These are phyloP conservation scores for Amazona guildingii DNA, from an alignment of 2,113 vertebrate species.

Conservation along the genomic window DNA sequence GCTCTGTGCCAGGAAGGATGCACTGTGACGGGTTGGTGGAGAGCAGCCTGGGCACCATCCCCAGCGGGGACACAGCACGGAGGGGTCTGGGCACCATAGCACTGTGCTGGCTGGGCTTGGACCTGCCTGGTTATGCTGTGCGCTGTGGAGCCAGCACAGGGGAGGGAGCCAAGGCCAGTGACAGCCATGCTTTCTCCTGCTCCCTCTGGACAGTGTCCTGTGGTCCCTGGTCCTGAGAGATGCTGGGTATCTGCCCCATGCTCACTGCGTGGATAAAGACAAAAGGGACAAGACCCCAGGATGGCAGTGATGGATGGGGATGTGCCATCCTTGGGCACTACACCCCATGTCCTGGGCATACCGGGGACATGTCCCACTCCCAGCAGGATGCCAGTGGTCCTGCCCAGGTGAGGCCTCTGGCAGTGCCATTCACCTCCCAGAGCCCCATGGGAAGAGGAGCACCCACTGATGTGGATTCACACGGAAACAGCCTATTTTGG, in stretches of 20 bases:
- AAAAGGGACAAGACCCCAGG: fast-evolving
- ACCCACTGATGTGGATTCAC: neutral
- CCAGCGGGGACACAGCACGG: fast-evolving
- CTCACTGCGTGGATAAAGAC: fast-evolving
- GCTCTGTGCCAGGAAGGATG: fast-evolving
- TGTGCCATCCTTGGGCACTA: neutral
- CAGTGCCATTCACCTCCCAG: neutral
- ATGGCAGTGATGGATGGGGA: fast-evolving
- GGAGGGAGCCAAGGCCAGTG: fast-evolving
- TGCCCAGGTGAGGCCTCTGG: neutral
- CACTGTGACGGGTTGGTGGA: fast-evolving
- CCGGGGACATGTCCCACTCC: fast-evolving
- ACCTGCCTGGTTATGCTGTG: fast-evolving
- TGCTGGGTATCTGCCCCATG: neutral
- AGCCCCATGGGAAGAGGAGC: neutral
- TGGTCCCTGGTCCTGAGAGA: fast-evolving
- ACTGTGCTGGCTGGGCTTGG: fast-evolving
- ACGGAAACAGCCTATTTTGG: slow-evolving; percentile 21
- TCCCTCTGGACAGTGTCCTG: neutral
- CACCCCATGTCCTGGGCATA: fast-evolving
- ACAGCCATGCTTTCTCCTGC: fast-evolving
- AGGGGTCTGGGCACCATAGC: fast-evolving
- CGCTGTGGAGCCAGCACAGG: neutral
- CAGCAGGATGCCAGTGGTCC: fast-evolving
- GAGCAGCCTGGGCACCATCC: neutral